Conservation (phyloP, 2,888 invertebrate genomes). For the Phytoseiulus persimilis region DNA sequence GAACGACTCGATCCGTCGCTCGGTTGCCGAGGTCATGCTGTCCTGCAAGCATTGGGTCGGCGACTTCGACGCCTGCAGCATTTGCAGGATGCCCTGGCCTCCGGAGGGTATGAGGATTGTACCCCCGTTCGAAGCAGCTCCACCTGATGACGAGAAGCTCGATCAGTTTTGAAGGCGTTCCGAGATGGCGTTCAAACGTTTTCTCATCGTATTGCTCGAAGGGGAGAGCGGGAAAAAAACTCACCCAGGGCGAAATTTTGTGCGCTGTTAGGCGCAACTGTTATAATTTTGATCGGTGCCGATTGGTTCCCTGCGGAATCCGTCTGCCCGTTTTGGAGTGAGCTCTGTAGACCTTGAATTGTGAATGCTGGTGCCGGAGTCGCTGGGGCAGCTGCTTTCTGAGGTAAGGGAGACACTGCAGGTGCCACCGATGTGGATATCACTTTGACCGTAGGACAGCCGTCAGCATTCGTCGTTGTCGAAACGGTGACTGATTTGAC, state of each 20-base stretch:
- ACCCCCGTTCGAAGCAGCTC: conserved; percentile 24
- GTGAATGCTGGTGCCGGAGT: conserved; percentile 18
- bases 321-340: conserved; percentile 15
- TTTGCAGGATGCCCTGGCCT: conserved; percentile 20
- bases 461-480: conserved; percentile 27
- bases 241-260: not conserved
- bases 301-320: not conserved
- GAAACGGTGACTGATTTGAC: conserved; percentile 19
- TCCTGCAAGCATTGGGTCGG: not conserved
- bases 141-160: not conserved
- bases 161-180: not conserved
- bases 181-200: not conserved
- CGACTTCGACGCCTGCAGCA: conserved; percentile 15
- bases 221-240: not conserved
- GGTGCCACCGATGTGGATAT: conserved; percentile 24
- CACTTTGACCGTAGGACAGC: conserved; percentile 37
- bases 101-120: conserved; percentile 33
- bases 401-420: not conserved
- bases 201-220: too few species aligned
- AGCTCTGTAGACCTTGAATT: not conserved
- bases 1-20: conserved; percentile 25
- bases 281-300: conserved; percentile 18
- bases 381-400: not conserved
- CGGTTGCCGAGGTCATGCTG: not conserved
- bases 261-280: conserved; percentile 24